Evolutionary conservation across 1,140 invertebrate genomes (phyloP), one percentile per base, ranked within the genome.

Genomic region (Acyrthosiphon pisum): DNA sequence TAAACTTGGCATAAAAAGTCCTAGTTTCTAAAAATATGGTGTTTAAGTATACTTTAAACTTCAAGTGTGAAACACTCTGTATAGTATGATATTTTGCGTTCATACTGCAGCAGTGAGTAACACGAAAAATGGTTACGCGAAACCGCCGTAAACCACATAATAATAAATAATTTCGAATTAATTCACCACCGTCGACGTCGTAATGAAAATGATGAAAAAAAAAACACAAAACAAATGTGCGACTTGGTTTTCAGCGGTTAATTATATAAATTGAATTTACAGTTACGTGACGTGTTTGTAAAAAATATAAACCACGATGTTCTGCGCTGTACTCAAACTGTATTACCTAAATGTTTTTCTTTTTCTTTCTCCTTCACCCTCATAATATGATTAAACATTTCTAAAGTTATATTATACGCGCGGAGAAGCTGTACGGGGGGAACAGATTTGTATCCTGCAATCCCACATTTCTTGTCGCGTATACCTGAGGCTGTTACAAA

Each of bases 231-330:
- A 76, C 7, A 88, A 50, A 50, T 50, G 30, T 53, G 20, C 48
- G 7, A 88, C 35, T 48, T 50, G n/a, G 87, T 50, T 88, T 88
- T 50, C 30, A 48, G 48, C 48, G 48, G 87, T 88, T 88, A 88
- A 88, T 88, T n/a, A 88, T 88, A 88, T 50, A 88, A 88, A 88
- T 50, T 50, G 46, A 88, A 50, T 88, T 50, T 88, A 88, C n/a
- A 50, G 35, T 35, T 88, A 88, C 87, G 87, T 88, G 87, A 88
- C 87, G 87, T 50, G 87, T 88, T 88, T 50, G 20, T 88, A 30
- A 30, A 88, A 76, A 76, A 76, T 76, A 76, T 11, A 68, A 76
- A 35, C 60, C 60, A 87, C 44, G 84, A 48, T n/a, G 44, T 41
- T 87, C 44, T 86, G 11, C 46, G 44, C 46, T 86, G 30, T 86